Evolutionary conservation across 2,888 invertebrate genomes (phyloP), one percentile per base, ranked within the genome.

Genomic region (Drosophila ustulata): DNA sequence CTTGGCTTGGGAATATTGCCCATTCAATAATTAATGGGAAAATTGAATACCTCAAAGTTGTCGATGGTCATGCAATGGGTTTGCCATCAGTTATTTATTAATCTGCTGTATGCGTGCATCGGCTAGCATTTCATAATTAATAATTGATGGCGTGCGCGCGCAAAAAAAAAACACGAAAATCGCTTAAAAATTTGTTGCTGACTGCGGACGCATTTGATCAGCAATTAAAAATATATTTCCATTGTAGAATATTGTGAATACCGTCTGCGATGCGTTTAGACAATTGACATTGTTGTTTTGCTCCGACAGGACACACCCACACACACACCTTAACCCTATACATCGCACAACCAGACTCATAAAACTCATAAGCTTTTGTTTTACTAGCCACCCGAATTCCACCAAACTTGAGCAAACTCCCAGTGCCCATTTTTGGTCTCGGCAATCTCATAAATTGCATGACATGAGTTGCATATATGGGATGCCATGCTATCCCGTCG

Each of bases 371-470:
- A 82, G 87, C 85, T 80, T 85, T 84, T 84, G 85, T 84, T 87
- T 87, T 71, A 80, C 78, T 80, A 69, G 78, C 77, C 87, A 79
- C 68, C 83, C 18, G 18, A 83, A 79, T 23, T 41, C 18, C 51
- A 26, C 51, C 56, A 18, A 37, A 9, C 55, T 41, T 46, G 52
- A 55, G 66, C 52, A 59, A 59, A 66, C 25, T 75, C 63, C 68
- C 64, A 66, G 62, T 51, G 59, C 56, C 51, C 52, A 62, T 59
- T 77, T 75, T 75, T 67, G 80, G 78, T 67, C 78, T 80, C 79
- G 73, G 75, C 83, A 88, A 85, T 83, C 85, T 88, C 85, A 85
- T 85, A 85, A 85, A 85, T 85, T 88, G 83, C 86, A 81, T 80
- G 86, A 83, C 88, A 86, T 88, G 88, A 86, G 82, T 80, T 85